A percentile compares a stretch with the other conserved stretches of the same genome.
These are phyloP conservation scores for Sciaenops ocellatus DNA, from an alignment of 2,797 vertebrate genomes.

Conservation along the genomic window DNA sequence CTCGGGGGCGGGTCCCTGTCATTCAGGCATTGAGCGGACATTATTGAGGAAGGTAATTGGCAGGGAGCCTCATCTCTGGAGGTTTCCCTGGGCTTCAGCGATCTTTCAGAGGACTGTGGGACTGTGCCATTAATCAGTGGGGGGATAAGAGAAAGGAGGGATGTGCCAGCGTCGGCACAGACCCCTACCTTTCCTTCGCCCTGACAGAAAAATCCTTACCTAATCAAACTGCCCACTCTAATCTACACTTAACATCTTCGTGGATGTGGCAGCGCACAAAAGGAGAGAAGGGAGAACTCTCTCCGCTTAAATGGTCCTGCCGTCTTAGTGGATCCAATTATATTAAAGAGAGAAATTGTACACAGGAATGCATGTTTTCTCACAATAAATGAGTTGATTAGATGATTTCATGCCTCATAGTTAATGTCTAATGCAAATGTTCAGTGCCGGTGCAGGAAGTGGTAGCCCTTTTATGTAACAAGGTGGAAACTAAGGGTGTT, in stretches of 20 bases:
- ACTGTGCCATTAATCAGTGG: conserved; percentile 83
- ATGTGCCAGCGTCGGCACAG: conserved; percentile 74
- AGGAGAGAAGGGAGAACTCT: conserved; percentile 38
- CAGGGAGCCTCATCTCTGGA: conserved; percentile 81
- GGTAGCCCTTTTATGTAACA: neutral
- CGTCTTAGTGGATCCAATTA: neutral
- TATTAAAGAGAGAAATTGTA: neutral
- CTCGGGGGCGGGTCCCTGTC: conserved; percentile 73
- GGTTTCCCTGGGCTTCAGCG: conserved; percentile 77
- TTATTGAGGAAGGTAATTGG: conserved; percentile 87
- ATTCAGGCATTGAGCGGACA: conserved; percentile 78
- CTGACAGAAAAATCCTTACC: conserved; percentile 85
- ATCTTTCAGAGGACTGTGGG: conserved; percentile 78
- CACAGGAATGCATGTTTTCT: neutral
- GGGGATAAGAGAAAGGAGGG: conserved; percentile 75
- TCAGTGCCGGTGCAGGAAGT: neutral
- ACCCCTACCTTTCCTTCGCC: conserved; percentile 68
- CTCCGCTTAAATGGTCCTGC: conserved; percentile 25
- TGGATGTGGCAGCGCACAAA: conserved; percentile 52
- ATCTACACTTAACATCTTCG: conserved; percentile 66
- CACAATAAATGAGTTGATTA: neutral
- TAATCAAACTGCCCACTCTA: conserved; percentile 80
- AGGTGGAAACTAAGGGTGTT: neutral
- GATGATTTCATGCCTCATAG: neutral
- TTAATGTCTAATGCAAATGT: neutral